These are phyloP conservation scores for Hycleus phaleratus DNA, from an alignment of 1,140 invertebrate genomes.

Conservation along the genomic window DNA sequence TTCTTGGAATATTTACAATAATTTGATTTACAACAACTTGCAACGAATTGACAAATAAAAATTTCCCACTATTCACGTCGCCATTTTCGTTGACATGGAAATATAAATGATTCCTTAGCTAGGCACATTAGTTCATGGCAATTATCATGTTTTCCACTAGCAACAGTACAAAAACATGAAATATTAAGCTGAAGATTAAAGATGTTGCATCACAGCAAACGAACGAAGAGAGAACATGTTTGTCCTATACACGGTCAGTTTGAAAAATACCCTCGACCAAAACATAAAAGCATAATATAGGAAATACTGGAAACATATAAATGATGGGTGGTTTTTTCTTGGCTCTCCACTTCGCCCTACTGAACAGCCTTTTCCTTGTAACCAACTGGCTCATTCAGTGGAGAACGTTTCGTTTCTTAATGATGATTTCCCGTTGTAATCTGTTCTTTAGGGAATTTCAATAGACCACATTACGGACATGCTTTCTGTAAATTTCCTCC, in stretches of 20 bases:
- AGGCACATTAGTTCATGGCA: too few relatives aligned
- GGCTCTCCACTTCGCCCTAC: slow-evolving; percentile 13
- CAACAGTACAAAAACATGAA: too few relatives aligned
- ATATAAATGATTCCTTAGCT: too few relatives aligned
- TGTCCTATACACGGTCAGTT: slow-evolving; percentile 19
- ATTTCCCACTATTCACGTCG: too few relatives aligned
- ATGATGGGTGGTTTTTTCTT: slow-evolving; percentile 6
- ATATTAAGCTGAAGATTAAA: slow-evolving; percentile 19
- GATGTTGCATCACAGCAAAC: slow-evolving; percentile 16
- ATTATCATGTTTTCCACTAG: too few relatives aligned
- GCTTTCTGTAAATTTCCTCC: too few relatives aligned
- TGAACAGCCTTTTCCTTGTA: slow-evolving; percentile 21
- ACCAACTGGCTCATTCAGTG: background rate
- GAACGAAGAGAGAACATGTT: slow-evolving; percentile 14
- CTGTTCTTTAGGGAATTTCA: slow-evolving; percentile 14
- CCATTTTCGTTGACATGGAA: too few relatives aligned
- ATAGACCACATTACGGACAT: background rate
- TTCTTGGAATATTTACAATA: too few relatives aligned
- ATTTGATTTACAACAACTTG: too few relatives aligned
- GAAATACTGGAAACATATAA: slow-evolving; percentile 24
- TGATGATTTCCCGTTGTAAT: slow-evolving; percentile 22
- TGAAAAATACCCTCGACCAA: slow-evolving; percentile 26
- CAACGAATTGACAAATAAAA: too few relatives aligned
- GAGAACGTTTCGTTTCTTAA: slow-evolving; percentile 9
- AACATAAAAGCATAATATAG: slow-evolving; percentile 23